Evolutionary conservation across 1,140 invertebrate species (phyloP).

Genomic region (Eumeta japonica): DNA sequence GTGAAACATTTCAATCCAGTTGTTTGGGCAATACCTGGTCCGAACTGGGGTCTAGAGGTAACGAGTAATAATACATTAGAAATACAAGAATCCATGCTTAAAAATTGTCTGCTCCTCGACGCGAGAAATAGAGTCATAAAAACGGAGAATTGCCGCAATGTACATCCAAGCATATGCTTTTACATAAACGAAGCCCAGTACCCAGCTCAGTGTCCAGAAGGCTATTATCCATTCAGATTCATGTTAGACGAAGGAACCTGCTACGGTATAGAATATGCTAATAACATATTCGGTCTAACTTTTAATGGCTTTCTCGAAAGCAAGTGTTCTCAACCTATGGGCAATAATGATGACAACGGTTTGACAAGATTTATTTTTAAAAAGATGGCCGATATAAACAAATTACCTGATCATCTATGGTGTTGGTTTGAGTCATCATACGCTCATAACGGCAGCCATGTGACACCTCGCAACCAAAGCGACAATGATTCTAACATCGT

Average conservation of each 20-base stretch:
- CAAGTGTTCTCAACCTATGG: conserved; percentile 31
- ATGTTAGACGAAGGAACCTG: conserved; percentile 31
- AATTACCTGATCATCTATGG: conserved; percentile 24
- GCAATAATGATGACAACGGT: conserved; percentile 14
- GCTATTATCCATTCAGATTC: conserved; percentile 32
- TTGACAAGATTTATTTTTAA: conserved; percentile 31
- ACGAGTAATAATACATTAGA: conserved; percentile 16
- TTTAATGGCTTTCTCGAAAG: conserved; percentile 25
- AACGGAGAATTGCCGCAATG: conserved; percentile 24
- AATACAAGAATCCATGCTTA: conserved; percentile 16
- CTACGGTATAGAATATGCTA: conserved; percentile 31
- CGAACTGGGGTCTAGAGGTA: conserved; percentile 31
- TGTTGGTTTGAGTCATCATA: conserved; percentile 28
- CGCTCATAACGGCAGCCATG: background rate
- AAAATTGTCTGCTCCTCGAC: conserved; percentile 35
- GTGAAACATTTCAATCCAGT: conserved; percentile 28
- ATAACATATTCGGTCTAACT: conserved; percentile 13
- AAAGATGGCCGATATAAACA: conserved; percentile 27
- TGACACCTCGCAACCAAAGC: background rate
- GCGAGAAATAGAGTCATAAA: conserved; percentile 18
- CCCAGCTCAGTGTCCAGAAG: conserved; percentile 30
- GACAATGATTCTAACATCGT: conserved; percentile 2
- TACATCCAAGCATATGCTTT: conserved; percentile 34
- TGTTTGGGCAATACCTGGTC: conserved; percentile 34
- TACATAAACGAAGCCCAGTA: conserved; percentile 32